Conservation (phyloP, 2,113 vertebrate species). For the Sceloporus undulatus region DNA sequence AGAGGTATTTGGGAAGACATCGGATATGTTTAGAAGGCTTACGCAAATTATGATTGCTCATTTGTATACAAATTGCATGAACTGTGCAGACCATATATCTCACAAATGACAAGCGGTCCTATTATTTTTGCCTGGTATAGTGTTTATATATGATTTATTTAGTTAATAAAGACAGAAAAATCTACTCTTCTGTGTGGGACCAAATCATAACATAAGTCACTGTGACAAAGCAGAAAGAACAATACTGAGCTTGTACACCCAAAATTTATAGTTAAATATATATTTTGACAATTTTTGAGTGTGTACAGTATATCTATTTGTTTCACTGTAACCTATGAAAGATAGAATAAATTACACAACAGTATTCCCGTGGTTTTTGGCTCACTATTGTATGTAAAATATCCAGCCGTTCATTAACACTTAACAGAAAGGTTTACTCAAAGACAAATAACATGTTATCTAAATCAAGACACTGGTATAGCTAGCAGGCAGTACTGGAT, state of each 20-base stretch:
- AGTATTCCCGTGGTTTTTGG: not conserved
- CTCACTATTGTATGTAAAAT: constrained; percentile 2
- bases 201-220: not conserved
- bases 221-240: constrained; percentile 15
- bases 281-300: not conserved
- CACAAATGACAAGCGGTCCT: not conserved
- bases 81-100: not conserved
- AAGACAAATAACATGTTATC: not conserved
- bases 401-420: not conserved
- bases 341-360: not conserved
- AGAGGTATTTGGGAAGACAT: not conserved
- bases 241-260: not conserved
- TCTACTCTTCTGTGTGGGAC: not conserved
- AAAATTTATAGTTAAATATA: constrained; percentile 7
- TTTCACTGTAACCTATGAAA: not conserved
- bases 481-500: not conserved
- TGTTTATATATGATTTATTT: constrained; percentile 24
- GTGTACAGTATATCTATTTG: not conserved
- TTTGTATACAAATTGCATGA: not conserved
- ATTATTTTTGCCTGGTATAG: constrained; percentile 1
- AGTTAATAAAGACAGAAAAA: constrained; percentile 28
- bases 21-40: not conserved
- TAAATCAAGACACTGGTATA: not conserved
- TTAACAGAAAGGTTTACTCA: not conserved
- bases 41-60: not conserved